Percentiles rank a stretch among this genome's conserved stretches.
Conservation (phyloP, 2,797 vertebrate genomes). For the Sandelia bainsii region DNA sequence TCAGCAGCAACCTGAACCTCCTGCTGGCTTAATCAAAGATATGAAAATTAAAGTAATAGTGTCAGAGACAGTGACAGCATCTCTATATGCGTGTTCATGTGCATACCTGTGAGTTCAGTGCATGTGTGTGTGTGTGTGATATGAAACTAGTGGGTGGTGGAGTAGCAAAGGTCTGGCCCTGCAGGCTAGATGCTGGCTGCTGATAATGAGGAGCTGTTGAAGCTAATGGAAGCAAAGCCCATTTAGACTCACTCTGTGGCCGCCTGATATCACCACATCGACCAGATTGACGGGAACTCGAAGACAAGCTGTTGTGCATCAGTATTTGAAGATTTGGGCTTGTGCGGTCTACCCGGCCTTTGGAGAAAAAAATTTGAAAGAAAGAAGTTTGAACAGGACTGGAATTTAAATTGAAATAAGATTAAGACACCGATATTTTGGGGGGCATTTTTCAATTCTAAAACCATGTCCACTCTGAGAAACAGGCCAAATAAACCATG, state of each 20-base stretch:
- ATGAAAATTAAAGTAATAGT: conserved; percentile 62
- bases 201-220: conserved; percentile 68
- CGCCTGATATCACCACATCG: conserved; percentile 49
- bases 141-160: conserved; percentile 42
- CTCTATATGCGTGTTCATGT: neutral
- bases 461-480: neutral
- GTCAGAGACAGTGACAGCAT: conserved; percentile 20
- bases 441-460: neutral
- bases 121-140: conserved; percentile 21
- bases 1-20: conserved; percentile 50
- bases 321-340: conserved; percentile 46
- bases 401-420: conserved; percentile 46
- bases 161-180: conserved; percentile 59
- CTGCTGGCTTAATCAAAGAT: conserved; percentile 75
- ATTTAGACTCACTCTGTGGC: conserved; percentile 69
- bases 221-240: conserved; percentile 72
- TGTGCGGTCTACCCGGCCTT: conserved; percentile 41
- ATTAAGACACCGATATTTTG: neutral
- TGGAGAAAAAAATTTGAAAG: neutral
- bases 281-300: conserved; percentile 56
- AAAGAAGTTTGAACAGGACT: conserved; percentile 20
- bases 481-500: conserved; percentile 11
- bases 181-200: conserved; percentile 66
- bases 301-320: conserved; percentile 56
- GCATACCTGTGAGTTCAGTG: conserved; percentile 38